phyloP scores from a whole-genome alignment of 1,140 invertebrate genomes.

The Papilio helenus region DNA sequence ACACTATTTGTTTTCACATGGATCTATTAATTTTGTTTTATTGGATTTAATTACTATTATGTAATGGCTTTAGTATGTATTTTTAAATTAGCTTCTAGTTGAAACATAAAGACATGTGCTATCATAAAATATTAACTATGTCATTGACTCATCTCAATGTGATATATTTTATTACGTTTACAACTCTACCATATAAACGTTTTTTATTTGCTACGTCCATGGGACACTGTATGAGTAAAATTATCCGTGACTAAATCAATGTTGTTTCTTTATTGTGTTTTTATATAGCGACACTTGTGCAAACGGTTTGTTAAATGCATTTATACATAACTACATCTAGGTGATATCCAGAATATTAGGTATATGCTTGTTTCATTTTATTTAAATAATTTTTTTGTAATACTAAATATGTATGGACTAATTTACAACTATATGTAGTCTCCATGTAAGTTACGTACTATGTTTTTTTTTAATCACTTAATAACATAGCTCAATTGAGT shows the following conservation, averaged over 20 bases:
- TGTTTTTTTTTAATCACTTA: background rate
- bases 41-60: background rate
- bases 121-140: conserved; percentile 10
- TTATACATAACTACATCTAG: background rate
- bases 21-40: background rate
- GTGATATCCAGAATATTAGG: background rate
- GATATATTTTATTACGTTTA: conserved; percentile 28
- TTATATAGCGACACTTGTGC: conserved; percentile 12
- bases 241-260: conserved; percentile 39
- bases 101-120: background rate
- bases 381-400: background rate
- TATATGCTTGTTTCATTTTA: background rate
- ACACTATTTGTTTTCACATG: background rate
- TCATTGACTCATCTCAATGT: conserved; percentile 1
- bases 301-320: conserved; percentile 32
- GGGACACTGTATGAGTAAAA: conserved; percentile 18
- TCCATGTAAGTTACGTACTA: background rate
- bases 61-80: background rate
- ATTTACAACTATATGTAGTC: background rate
- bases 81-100: background rate
- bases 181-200: conserved; percentile 6
- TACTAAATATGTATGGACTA: background rate
- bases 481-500: background rate
- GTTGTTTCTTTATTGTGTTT: conserved; percentile 39
- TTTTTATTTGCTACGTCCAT: conserved; percentile 18